A percentile compares a stretch with the other conserved stretches of the same genome.
These are phyloP conservation scores for Grammomys dolichurus DNA, from an alignment of 2,113 vertebrate species.

Conservation along the genomic window DNA sequence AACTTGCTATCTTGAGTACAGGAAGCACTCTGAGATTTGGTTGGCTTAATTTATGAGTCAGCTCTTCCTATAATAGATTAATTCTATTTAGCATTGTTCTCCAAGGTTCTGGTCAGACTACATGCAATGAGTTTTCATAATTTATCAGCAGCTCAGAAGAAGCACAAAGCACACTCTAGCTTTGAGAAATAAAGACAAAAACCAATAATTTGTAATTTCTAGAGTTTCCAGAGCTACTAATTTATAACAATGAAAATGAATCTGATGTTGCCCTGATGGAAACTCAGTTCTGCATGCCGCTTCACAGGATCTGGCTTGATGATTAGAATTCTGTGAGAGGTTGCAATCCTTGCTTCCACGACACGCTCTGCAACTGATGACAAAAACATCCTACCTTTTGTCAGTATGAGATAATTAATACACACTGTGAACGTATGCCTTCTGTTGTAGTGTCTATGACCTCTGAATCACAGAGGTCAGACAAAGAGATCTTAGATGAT, in stretches of 20 bases:
- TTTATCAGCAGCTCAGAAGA: slow-evolving; percentile 24
- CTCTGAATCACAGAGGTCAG: neutral
- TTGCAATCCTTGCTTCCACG: neutral
- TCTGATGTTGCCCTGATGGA: neutral
- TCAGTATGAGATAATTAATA: neutral
- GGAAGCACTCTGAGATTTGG: neutral
- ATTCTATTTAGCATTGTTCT: slow-evolving; percentile 31
- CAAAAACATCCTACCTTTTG: neutral
- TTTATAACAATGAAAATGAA: neutral
- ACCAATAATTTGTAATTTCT: neutral
- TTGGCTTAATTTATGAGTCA: slow-evolving; percentile 48
- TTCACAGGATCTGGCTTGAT: neutral
- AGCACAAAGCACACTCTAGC: neutral
- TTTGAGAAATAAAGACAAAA: neutral
- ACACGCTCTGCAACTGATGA: neutral
- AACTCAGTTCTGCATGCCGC: neutral
- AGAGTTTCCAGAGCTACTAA: neutral
- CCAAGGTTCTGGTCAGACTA: slow-evolving; percentile 7
- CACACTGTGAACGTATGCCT: neutral
- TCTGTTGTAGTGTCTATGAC: neutral
- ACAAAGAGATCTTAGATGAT: neutral
- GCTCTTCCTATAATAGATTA: slow-evolving; percentile 28
- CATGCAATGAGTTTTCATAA: slow-evolving; percentile 1
- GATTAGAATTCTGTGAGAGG: neutral
- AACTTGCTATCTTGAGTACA: neutral